Conservation (phyloP, 2,888 invertebrate species). For the Cryptus viduatorius region DNA sequence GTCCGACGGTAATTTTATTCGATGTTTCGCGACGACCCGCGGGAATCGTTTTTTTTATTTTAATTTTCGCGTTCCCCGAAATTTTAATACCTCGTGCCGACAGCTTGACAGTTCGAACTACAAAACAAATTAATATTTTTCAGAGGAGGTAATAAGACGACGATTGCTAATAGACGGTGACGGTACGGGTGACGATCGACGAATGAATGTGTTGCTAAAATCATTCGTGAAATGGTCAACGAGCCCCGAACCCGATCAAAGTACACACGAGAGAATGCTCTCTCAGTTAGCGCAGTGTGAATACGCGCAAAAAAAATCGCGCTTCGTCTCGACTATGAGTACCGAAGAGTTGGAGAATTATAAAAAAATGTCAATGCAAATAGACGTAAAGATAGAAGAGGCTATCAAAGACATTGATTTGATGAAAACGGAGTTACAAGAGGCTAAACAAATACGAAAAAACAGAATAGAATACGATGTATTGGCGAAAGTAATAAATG, state of each 20-base stretch:
- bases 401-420: constrained; percentile 93
- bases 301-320: constrained; percentile 94
- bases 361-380: constrained; percentile 90
- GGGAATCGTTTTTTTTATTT: neutral
- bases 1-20: neutral
- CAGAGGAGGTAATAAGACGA: constrained; percentile 97
- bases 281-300: constrained; percentile 95
- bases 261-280: constrained; percentile 91
- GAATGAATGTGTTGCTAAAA: constrained; percentile 94
- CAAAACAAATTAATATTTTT: constrained; percentile 73
- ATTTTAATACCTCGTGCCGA: neutral
- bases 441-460: constrained; percentile 94
- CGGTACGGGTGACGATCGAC: constrained; percentile 97
- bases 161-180: constrained; percentile 98
- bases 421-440: constrained; percentile 92
- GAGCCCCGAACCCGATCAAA: constrained; percentile 86
- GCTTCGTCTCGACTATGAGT: constrained; percentile 92
- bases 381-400: constrained; percentile 92
- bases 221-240: constrained; percentile 93
- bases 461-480: constrained; percentile 97
- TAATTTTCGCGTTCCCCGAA: neutral
- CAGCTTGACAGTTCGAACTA: no score
- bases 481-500: constrained; percentile 94
- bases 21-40: neutral
- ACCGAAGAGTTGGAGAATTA: constrained; percentile 94